Conservation (phyloP, 2,888 invertebrate species). For the Tinea pellionella region DNA sequence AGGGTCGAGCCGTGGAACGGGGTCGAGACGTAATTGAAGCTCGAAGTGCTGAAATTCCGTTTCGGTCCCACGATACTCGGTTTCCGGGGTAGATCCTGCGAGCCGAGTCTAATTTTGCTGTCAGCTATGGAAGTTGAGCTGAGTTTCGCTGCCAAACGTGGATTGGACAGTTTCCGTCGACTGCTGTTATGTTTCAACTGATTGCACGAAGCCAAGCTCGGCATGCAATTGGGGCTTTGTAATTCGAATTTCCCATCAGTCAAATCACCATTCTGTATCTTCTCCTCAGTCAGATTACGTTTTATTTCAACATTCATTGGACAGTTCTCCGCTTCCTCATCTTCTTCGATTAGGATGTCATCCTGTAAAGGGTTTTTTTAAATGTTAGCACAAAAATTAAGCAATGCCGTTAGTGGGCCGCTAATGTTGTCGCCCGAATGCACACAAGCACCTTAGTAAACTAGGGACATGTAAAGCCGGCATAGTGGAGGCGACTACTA, state of each 20-base stretch:
- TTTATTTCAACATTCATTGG: conserved; percentile 9
- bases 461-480: too few species aligned
- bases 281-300: conserved; percentile 20
- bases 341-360: conserved; percentile 54
- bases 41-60: conserved; percentile 80
- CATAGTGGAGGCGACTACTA: too few species aligned
- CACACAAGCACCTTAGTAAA: too few species aligned
- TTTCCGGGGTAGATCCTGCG: conserved; percentile 44
- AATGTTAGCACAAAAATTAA: too few species aligned
- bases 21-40: conserved; percentile 85
- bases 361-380: conserved; percentile 41
- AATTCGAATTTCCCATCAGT: not conserved
- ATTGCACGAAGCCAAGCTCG: conserved; percentile 28
- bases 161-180: conserved; percentile 46
- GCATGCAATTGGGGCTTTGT: conserved; percentile 27
- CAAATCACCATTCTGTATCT: conserved; percentile 23
- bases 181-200: conserved; percentile 38
- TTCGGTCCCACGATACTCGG: conserved; percentile 57
- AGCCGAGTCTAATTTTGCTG: conserved; percentile 46
- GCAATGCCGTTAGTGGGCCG: too few species aligned
- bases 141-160: conserved; percentile 40
- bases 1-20: conserved; percentile 87
- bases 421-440: too few species aligned
- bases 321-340: conserved; percentile 40
- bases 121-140: conserved; percentile 74